Conservation (phyloP, 2,888 invertebrate species). For the Mystacides longicornis region DNA sequence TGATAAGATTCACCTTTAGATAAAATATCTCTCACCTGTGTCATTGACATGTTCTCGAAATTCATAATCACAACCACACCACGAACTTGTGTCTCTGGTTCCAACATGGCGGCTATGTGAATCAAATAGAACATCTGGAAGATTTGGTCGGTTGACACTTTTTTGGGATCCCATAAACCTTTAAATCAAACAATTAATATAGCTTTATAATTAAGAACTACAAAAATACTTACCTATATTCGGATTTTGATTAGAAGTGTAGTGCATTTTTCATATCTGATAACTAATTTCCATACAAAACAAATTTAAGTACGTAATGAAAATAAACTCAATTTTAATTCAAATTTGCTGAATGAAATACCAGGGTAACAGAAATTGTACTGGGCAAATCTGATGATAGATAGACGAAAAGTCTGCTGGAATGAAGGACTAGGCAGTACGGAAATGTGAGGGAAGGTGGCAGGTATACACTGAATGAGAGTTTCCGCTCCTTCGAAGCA, state of each 20-base stretch:
- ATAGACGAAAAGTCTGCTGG: too few species aligned
- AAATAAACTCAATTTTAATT: too few species aligned
- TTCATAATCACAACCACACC: constrained; percentile 80
- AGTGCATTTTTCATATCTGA: too few species aligned
- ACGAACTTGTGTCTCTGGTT: constrained; percentile 71
- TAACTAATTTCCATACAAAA: too few species aligned
- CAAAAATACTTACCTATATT: neutral
- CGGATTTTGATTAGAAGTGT: neutral
- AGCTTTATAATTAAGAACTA: neutral
- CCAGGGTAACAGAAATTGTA: too few species aligned
- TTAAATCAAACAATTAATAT: constrained; percentile 22
- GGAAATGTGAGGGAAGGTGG: too few species aligned
- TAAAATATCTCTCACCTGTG: constrained; percentile 48
- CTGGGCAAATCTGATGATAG: too few species aligned
- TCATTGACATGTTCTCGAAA: constrained; percentile 68
- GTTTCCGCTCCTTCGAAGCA: too few species aligned
- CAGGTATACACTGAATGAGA: too few species aligned
- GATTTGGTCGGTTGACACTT: constrained; percentile 65
- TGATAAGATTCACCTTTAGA: neutral
- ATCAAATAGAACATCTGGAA: constrained; percentile 75
- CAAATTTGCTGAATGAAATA: too few species aligned
- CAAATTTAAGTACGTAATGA: too few species aligned
- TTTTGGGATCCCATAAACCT: constrained; percentile 70
- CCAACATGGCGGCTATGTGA: constrained; percentile 69
- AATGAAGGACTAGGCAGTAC: too few species aligned